phyloP scores from a whole-genome alignment of 2,888 invertebrate genomes.

The Gryllus longicercus region DNA sequence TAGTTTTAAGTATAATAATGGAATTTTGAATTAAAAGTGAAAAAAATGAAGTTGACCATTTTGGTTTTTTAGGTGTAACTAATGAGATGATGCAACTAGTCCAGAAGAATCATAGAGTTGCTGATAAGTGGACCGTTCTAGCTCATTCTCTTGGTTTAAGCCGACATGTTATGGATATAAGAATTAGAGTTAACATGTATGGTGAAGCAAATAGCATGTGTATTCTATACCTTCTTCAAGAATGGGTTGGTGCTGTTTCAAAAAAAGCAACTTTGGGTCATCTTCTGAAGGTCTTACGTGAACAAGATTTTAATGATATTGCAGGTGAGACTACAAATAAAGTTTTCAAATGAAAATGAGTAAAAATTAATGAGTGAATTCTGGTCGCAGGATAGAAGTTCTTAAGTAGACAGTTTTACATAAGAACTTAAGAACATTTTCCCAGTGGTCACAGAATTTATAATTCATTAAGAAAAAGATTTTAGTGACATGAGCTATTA shows the following conservation, averaged over 20 bases:
- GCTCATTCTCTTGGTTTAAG: conserved; percentile 32
- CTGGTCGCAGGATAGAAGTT: no score
- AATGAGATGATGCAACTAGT: conserved; percentile 32
- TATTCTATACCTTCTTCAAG: conserved; percentile 31
- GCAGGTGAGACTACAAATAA: conserved; percentile 27
- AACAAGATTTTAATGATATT: conserved; percentile 32
- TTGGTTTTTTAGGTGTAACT: conserved; percentile 28
- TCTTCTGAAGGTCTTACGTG: conserved; percentile 27
- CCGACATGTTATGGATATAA: conserved; percentile 21
- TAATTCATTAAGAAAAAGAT: no score
- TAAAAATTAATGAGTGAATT: not conserved
- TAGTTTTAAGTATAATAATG: no score
- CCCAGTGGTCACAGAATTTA: no score
- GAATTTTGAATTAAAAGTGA: no score
- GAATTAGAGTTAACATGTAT: conserved; percentile 27
- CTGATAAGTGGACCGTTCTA: conserved; percentile 27
- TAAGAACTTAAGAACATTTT: no score
- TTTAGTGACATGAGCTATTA: no score
- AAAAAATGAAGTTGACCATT: not conserved
- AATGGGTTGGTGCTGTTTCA: conserved; percentile 29
- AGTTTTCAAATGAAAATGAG: not conserved
- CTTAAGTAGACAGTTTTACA: no score
- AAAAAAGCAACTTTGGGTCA: conserved; percentile 29
- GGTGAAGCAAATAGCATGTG: conserved; percentile 31
- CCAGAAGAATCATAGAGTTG: conserved; percentile 30